A percentile compares a stretch with the other conserved stretches of the same genome.
Evolutionary conservation across 2,888 invertebrate genomes (phyloP).

Genomic region (Cryptus viduatorius): DNA sequence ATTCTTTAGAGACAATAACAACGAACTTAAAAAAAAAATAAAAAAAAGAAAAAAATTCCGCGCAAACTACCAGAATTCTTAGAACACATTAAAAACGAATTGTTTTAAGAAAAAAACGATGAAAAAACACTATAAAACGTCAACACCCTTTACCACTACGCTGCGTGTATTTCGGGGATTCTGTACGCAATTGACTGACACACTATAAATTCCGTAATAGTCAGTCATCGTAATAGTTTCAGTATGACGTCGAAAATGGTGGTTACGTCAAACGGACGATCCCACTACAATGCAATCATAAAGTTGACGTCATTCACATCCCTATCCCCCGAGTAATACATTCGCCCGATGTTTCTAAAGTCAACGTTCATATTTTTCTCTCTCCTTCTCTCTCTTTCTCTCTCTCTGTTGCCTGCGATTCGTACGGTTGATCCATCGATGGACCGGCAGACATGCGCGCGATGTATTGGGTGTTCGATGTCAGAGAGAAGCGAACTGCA

Average conservation of each 20-base stretch:
- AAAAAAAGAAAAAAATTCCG: background rate
- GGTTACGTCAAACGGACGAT: background rate
- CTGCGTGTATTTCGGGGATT: no score
- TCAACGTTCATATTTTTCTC: background rate
- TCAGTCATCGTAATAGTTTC: background rate
- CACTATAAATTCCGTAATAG: no score
- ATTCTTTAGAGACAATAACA: no score
- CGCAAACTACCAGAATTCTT: no score
- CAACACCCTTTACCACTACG: no score
- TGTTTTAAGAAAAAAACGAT: no score
- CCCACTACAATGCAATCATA: background rate
- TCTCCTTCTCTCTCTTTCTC: background rate
- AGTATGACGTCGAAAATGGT: background rate
- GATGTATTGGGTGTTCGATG: background rate
- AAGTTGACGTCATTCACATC: background rate
- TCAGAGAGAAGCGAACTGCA: background rate
- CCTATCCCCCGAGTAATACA: background rate
- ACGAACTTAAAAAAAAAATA: no score
- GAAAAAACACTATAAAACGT: no score
- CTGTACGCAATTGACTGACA: no score
- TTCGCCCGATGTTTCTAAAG: background rate
- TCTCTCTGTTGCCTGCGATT: background rate
- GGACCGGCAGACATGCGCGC: constrained; percentile 17
- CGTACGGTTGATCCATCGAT: background rate
- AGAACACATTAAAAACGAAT: no score